Evolutionary conservation across 23 tunicate species (phyloP).

Genomic region (Phallusia fumigata): DNA sequence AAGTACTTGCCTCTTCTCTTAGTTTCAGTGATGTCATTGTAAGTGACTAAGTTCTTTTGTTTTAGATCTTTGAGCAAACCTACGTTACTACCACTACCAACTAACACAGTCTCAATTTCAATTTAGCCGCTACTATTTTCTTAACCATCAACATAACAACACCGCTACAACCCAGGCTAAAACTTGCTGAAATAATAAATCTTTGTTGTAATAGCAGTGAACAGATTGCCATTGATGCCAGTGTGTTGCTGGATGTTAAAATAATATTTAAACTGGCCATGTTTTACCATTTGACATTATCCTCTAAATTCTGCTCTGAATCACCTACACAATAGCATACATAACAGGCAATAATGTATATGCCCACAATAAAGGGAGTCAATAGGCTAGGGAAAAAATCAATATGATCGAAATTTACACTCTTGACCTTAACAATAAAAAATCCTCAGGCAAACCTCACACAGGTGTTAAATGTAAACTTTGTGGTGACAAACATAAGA

Average conservation of each 20-base stretch:
- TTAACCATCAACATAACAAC: not conserved
- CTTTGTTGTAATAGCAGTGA: not conserved
- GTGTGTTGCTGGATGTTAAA: not conserved
- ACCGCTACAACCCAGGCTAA: not conserved
- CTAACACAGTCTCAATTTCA: not conserved
- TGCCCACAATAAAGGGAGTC: no score
- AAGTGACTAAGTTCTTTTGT: not conserved
- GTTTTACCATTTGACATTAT: not conserved
- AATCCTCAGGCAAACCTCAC: no score
- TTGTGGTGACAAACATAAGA: no score
- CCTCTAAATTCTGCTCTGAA: not conserved
- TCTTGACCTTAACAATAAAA: no score
- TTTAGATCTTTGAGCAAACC: not conserved
- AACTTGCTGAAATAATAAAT: not conserved
- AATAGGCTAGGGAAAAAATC: no score
- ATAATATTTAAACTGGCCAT: not conserved
- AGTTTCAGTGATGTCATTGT: not conserved
- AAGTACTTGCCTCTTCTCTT: constrained; percentile 7
- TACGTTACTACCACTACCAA: not conserved
- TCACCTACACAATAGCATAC: not conserved
- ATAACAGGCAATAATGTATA: not conserved
- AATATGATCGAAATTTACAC: no score
- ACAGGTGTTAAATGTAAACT: no score
- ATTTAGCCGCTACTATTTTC: not conserved
- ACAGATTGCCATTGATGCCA: not conserved